Conservation (phyloP, 2,888 invertebrate genomes). For the Nomada lathburiana region DNA sequence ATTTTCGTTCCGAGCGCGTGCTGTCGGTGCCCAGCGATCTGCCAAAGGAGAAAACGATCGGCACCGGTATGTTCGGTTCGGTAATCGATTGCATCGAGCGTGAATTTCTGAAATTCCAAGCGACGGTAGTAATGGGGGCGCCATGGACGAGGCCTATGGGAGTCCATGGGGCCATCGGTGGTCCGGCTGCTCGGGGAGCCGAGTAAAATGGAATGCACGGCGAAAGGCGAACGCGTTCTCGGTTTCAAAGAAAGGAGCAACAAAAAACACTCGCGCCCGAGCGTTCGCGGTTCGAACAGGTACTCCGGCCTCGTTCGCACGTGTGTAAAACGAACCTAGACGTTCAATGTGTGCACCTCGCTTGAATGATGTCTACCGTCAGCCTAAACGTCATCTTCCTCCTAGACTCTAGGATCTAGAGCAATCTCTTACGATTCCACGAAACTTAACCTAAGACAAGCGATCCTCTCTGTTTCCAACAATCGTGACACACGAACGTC, state of each 20-base stretch:
- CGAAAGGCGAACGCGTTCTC: slow-evolving; percentile 76
- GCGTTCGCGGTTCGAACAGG: slow-evolving; percentile 51
- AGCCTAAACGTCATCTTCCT: slow-evolving; percentile 1
- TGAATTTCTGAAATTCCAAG: slow-evolving; percentile 68
- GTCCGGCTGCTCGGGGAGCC: slow-evolving; percentile 38
- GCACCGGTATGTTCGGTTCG: slow-evolving; percentile 58
- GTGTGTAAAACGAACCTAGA: slow-evolving; percentile 23
- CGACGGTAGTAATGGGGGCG: slow-evolving; percentile 55
- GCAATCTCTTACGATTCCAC: neutral
- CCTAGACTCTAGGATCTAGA: too few species aligned
- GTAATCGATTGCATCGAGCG: slow-evolving; percentile 72
- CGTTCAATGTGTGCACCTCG: neutral
- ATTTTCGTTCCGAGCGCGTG: slow-evolving; percentile 26
- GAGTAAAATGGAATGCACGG: slow-evolving; percentile 65
- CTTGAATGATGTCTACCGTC: slow-evolving; percentile 12
- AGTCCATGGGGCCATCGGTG: slow-evolving; percentile 47
- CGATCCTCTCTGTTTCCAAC: neutral
- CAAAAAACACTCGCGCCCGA: slow-evolving; percentile 56
- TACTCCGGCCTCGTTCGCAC: slow-evolving; percentile 20
- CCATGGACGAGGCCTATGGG: slow-evolving; percentile 55
- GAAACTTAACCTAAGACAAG: slow-evolving; percentile 13
- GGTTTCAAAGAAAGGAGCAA: slow-evolving; percentile 61
- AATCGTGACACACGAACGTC: neutral
- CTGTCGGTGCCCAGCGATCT: neutral
- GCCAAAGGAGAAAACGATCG: slow-evolving; percentile 62